A percentile compares a stretch with the other conserved stretches of the same genome.
These are phyloP conservation scores for Amphilophus citrinellus DNA, from an alignment of 2,113 vertebrate species.

Conservation along the genomic window DNA sequence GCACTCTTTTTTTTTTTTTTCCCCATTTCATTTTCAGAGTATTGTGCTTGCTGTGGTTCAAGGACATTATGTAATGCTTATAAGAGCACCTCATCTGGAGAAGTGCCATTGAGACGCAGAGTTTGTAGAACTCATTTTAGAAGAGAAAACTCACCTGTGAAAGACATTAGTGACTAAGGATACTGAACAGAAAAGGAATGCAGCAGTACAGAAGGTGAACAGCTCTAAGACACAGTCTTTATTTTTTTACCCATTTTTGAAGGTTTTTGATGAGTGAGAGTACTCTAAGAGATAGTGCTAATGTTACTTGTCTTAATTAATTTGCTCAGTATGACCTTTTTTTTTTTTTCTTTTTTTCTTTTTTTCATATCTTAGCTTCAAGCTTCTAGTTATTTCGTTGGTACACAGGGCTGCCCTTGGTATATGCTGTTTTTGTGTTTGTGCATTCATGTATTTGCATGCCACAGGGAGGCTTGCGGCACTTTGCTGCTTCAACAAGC, in stretches of 20 bases:
- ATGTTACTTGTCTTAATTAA: not conserved
- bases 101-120: constrained; percentile 65
- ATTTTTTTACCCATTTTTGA: not conserved
- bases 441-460: constrained; percentile 27
- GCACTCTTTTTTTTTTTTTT: constrained; percentile 17
- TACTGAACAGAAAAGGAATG: constrained; percentile 17
- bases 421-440: constrained; percentile 7
- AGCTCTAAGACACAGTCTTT: not conserved
- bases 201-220: not conserved
- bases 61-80: constrained; percentile 75
- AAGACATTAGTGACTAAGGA: constrained; percentile 53
- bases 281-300: not conserved
- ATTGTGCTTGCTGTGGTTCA: constrained; percentile 65
- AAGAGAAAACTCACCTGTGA: constrained; percentile 48
- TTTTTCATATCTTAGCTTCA: not conserved
- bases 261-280: constrained; percentile 9
- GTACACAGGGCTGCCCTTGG: not conserved
- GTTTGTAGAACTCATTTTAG: constrained; percentile 62
- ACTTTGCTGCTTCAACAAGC: constrained; percentile 43
- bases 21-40: constrained; percentile 54
- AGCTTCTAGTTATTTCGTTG: not conserved
- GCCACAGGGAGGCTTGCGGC: constrained; percentile 11
- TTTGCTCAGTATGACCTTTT: not conserved
- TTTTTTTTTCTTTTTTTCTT: not conserved
- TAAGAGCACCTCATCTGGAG: constrained; percentile 73